Base-by-base conservation (phyloP, 2,113 vertebrate genomes). In the Ardeotis arabs region DNA sequence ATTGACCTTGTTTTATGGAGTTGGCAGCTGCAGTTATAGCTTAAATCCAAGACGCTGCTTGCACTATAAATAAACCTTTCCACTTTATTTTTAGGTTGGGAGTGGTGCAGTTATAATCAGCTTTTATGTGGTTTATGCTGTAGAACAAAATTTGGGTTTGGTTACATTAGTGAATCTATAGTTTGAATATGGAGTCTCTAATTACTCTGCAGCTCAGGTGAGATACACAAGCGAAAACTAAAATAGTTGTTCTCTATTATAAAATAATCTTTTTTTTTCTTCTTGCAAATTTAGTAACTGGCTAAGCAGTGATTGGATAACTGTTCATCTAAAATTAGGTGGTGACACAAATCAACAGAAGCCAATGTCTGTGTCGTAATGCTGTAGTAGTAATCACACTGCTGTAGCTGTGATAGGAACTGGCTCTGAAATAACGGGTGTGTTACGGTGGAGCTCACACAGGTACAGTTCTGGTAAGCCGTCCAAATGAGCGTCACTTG, bases 41-140 rank as follows among this genome's bases (percentile, higher is more conserved):
- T 96, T 87, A 84, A 93, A 92, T 84, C n/a, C 25, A 79, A 68
- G 82, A 76, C 8, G 14, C 78, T 94, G 58, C 90, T 95, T 94
- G 93, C 83, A 90, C 56, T 97, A 96, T 95, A 97, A 97, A 96
- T 97, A 97, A 96, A 86, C 37, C 37, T 95, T 91, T 82, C 70
- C 74, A 73, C 92, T 96, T 97, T 97, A 96, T 97, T 97, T 97
- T 97, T 97, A 94, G 84, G 59, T 53, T 69, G 73, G 92, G 94
- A 96, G 92, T 90, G 92, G 90, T 89, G 86, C 73, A 81, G 82
- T 93, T 96, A 74, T 75, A 93, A 89, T 87, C 93, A 94, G 89
- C 91, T 97, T 95, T 93, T 80, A 93, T 96, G 95, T 95, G 89
- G 93, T 81, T 96, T 90, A 53, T 82, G 28, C 72, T 66, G 68